Percentiles rank a stretch among this genome's conserved stretches.
Evolutionary conservation across 2,888 invertebrate genomes (phyloP).

Genomic region (Anoplius nigerrimus): DNA sequence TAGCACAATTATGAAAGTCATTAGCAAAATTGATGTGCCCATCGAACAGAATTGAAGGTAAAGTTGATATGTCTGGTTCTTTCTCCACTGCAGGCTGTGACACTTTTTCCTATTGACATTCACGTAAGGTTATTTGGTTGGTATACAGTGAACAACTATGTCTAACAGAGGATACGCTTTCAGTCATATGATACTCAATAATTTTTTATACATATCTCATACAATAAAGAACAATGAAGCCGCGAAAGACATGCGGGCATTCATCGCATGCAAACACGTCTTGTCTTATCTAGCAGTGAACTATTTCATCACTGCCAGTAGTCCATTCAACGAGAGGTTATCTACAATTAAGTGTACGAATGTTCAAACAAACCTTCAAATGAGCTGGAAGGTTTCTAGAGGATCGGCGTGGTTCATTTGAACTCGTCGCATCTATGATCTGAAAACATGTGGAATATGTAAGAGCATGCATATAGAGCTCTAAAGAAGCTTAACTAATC

Average conservation of each 20-base stretch:
- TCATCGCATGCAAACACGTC: no score
- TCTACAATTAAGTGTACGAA: neutral
- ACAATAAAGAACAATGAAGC: neutral
- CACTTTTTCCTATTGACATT: conserved; percentile 35
- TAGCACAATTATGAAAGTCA: conserved; percentile 65
- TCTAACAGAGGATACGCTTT: neutral
- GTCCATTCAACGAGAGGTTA: conserved; percentile 4
- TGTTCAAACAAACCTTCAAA: conserved; percentile 46
- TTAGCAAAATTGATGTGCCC: conserved; percentile 62
- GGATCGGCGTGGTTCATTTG: conserved; percentile 42
- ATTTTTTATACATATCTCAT: neutral
- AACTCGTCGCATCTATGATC: no score
- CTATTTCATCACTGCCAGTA: neutral
- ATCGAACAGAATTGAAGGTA: conserved; percentile 59
- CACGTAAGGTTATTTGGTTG: neutral
- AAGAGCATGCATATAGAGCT: no score
- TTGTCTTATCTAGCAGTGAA: conserved; percentile 9
- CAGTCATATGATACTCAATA: neutral
- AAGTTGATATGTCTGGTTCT: conserved; percentile 42
- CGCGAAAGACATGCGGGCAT: no score
- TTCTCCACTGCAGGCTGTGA: conserved; percentile 28
- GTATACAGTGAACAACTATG: neutral
- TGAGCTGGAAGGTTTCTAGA: conserved; percentile 50
- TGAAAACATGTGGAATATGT: no score
- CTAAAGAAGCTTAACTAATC: no score